Conservation (phyloP, 2,888 invertebrate species). For the Opisthograptis luteolata region DNA sequence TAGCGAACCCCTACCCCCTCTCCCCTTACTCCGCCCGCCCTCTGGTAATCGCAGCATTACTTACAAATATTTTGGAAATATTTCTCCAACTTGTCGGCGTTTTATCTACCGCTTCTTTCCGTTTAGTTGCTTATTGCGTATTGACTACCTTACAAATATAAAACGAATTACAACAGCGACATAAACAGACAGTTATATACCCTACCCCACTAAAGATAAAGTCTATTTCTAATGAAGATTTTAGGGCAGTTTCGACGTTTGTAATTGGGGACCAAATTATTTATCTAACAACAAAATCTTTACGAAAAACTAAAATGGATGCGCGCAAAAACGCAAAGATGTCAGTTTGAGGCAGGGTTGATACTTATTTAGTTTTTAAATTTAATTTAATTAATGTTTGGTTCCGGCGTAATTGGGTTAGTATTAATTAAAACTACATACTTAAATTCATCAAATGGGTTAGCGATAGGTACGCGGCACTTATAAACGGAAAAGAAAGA, state of each 20-base stretch:
- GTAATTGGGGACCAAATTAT: conserved; percentile 46
- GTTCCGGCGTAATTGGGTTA: neutral
- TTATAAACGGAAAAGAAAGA: too few species aligned
- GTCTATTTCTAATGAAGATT: conserved; percentile 19
- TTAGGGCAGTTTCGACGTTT: conserved; percentile 31
- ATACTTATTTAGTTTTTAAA: conserved; percentile 34
- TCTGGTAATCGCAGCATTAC: conserved; percentile 66
- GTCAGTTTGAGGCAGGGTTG: conserved; percentile 66
- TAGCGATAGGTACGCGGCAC: too few species aligned
- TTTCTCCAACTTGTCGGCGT: conserved; percentile 82
- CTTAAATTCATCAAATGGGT: too few species aligned
- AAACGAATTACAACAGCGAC: conserved; percentile 7
- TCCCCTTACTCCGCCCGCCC: conserved; percentile 45
- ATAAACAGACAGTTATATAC: conserved; percentile 19
- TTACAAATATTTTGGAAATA: conserved; percentile 84
- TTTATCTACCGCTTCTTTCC: conserved; percentile 83
- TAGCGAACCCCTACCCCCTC: conserved; percentile 25
- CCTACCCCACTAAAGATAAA: neutral
- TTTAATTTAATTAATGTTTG: neutral
- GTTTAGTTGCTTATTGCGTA: conserved; percentile 75
- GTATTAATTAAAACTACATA: neutral
- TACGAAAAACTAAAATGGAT: conserved; percentile 77
- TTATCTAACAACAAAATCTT: conserved; percentile 80
- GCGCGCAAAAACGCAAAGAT: conserved; percentile 71
- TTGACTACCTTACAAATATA: conserved; percentile 33